Evolutionary conservation across 2,888 invertebrate genomes (phyloP), one percentile per base, ranked within the genome.

Genomic region (Odontocolon sp.): DNA sequence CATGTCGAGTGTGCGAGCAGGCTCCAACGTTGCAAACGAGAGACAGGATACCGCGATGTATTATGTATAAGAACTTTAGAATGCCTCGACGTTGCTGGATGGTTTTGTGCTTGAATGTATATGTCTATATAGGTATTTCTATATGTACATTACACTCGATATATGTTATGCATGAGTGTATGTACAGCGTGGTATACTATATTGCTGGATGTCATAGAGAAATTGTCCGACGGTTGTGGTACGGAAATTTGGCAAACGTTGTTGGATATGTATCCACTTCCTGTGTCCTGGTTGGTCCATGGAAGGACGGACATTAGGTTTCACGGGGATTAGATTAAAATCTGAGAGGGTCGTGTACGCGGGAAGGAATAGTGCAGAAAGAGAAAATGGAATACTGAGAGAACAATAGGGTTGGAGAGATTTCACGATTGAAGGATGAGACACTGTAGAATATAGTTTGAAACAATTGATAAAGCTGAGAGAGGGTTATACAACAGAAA

Each of bases 321-420:
- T 70, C 70, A 76, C 75, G 66, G 57, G 57, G 69, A 75, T 75
- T 75, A 70, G 75, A 75, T 75, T 75, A 75, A 75, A 75, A 64
- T 75, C 70, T 54, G 45, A 57, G 68, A 47, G 57, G 57, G 40
- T 67, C 28, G 33, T 8, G 18, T 54, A 36, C 40, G 40, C n/a
- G 28, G 33, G 23, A 14, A 38, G 36, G 11, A 36, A 36, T 40
- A 40, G 40, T 6, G 16, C 3, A 36, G 26, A 6, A 14, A 59
- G 59, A 42, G 26, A 33, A 56, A 33, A n/a, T n/a, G n/a, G n/a
- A n/a, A n/a, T n/a, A n/a, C n/a, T n/a, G 42, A 9, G 18, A 11
- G 26, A 8, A 9, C 40, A 38, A 21, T n/a, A 14, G 38, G 9
- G 5, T n/a, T 1, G 3, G 56, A 5, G 14, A 11, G 36, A 38